These are phyloP conservation scores for Drosophila tristis DNA, from an alignment of 1,140 invertebrate species.

Conservation along the genomic window DNA sequence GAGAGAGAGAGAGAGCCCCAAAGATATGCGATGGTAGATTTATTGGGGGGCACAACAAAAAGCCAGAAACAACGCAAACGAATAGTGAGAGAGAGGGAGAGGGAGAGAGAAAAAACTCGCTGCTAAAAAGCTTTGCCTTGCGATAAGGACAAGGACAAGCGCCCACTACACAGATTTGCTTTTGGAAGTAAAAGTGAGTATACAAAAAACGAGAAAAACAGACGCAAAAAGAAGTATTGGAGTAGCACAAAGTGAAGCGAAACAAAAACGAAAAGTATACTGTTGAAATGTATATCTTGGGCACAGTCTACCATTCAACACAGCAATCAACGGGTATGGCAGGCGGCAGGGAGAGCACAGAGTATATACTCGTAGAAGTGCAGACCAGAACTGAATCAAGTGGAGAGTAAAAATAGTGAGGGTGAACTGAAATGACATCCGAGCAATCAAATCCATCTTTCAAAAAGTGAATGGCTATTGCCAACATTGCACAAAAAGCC, in stretches of 20 bases:
- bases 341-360: neutral
- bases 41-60: slow-evolving; percentile 47
- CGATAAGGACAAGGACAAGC: slow-evolving; percentile 65
- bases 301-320: slow-evolving; percentile 46
- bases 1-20: slow-evolving; percentile 11
- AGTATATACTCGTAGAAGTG: too few relatives aligned
- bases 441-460: slow-evolving; percentile 67
- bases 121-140: slow-evolving; percentile 37
- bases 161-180: slow-evolving; percentile 59
- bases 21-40: slow-evolving; percentile 76
- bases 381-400: slow-evolving; percentile 1
- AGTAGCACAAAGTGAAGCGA: slow-evolving; percentile 31
- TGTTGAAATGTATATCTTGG: slow-evolving; percentile 62
- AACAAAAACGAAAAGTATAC: slow-evolving; percentile 24
- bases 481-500: slow-evolving; percentile 53
- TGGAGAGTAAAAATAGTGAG: slow-evolving; percentile 19
- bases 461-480: slow-evolving; percentile 46
- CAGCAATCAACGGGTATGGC: slow-evolving; percentile 25
- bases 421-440: slow-evolving; percentile 33
- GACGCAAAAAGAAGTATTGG: neutral
- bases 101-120: slow-evolving; percentile 26
- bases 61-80: slow-evolving; percentile 15
- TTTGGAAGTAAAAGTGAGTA: slow-evolving; percentile 14
- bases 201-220: slow-evolving; percentile 16
- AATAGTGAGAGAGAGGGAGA: neutral